Conservation (phyloP, 1,140 invertebrate genomes). For the Semibalanus balanoides region DNA sequence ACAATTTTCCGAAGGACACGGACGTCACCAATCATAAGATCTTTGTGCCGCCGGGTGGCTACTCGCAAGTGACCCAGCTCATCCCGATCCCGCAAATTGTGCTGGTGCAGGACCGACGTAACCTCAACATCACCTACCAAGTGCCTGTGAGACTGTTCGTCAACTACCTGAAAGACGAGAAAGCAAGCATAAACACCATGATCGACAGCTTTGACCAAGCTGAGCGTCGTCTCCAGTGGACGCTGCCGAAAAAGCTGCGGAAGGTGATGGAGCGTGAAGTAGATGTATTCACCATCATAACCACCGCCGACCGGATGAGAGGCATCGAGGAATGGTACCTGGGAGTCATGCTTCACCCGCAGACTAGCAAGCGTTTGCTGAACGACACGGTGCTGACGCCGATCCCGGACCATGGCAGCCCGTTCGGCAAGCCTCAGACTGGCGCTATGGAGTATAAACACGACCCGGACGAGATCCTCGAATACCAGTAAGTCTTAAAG, state of each 20-base stretch:
- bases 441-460: background rate
- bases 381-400: background rate
- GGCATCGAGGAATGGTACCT: background rate
- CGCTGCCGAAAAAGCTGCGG: background rate
- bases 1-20: background rate
- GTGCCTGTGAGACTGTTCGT: background rate
- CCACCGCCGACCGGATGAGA: background rate
- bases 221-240: background rate
- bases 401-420: background rate
- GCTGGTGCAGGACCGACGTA: background rate
- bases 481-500: no score
- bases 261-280: background rate
- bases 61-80: background rate
- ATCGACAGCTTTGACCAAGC: background rate
- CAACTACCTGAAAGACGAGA: background rate
- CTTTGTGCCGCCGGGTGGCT: background rate
- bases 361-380: background rate
- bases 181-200: background rate
- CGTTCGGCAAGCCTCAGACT: background rate
- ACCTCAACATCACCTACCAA: background rate
- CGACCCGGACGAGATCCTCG: background rate
- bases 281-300: background rate
- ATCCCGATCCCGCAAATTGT: background rate
- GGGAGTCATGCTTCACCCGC: background rate
- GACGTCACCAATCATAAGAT: background rate